Conservation (phyloP, 2,113 vertebrate genomes). For the Salvelinus alpinus region DNA sequence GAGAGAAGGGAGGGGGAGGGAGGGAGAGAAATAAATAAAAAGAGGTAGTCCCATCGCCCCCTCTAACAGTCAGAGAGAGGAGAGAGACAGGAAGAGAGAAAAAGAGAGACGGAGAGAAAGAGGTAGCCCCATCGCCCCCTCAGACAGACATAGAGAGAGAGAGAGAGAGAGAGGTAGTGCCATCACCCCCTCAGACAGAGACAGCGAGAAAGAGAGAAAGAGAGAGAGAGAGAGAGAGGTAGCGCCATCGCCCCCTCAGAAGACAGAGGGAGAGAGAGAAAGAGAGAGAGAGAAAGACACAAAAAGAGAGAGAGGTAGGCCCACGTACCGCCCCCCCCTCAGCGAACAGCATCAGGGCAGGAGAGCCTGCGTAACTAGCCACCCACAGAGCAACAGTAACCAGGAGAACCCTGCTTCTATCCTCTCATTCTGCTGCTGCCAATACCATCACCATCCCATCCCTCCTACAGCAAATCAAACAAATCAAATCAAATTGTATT, state of each 20-base stretch:
- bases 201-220: background rate
- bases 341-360: slow-evolving; percentile 13
- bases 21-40: background rate
- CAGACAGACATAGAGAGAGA: background rate
- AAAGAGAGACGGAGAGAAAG: slow-evolving; percentile 24
- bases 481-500: too few relatives aligned
- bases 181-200: background rate
- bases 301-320: background rate
- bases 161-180: slow-evolving; percentile 15
- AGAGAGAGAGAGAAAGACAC: background rate
- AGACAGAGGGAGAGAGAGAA: background rate
- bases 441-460: background rate
- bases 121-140: background rate
- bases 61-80: slow-evolving; percentile 19
- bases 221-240: background rate
- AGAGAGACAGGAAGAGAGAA: background rate
- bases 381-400: slow-evolving; percentile 18
- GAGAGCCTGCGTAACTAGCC: slow-evolving; percentile 20
- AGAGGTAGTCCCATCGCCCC: background rate
- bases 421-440: background rate
- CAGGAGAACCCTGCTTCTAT: background rate
- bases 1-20: slow-evolving; percentile 28
- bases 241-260: background rate
- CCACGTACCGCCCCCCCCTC: too few relatives aligned
- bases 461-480: background rate